Evolutionary conservation across 2,113 vertebrate genomes (phyloP), one percentile per base, ranked within the genome.

Genomic region (Smithornis capensis): DNA sequence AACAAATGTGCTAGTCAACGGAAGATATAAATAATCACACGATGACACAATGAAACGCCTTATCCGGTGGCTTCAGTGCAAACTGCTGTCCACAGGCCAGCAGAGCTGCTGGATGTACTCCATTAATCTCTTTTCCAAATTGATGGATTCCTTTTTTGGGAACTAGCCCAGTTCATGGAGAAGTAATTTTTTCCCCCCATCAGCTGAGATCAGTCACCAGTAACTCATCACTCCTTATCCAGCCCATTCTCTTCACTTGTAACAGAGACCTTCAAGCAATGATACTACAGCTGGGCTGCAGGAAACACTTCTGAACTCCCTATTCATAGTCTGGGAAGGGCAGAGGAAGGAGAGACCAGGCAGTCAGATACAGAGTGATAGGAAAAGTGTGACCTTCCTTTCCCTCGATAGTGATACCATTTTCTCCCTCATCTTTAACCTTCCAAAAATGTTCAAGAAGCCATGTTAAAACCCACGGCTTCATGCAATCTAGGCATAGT

Each of bases 21-120:
- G 92, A 97, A 93, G 83, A 84, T 87, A 96, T 94, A 96, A 95
- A 97, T 92, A 95, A 95, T 83, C 24, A 4, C 53, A 35, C 3
- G 19, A 71, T 67, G 86, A 94, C 81, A 95, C 31, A 68, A 89
- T 1, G 6, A 62, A 92, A 71, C 6, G 25, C 87, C 74, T 92
- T 89, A 87, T 76, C 92, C 84, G 84, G 69, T 56, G 82, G 74
- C 91, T 86, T 56, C 31, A 38, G 31, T 33, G 53, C 81, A 50
- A 77, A 77, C 64, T 31, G 25, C 60, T 50, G 49, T 81, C 75
- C 78, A 35, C 13, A 3, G 12, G 83, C 64, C 89, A 44, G 52
- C 33, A 65, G 45, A 84, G 49, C 35, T 60, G 80, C 75, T 64
- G 65, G 42, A 71, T 16, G 18, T n/a, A 38, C 33, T 81, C 83